A percentile compares a stretch with the other conserved stretches of the same genome.
Evolutionary conservation across 2,888 invertebrate genomes (phyloP).

Genomic region (Campaea margaritaria): DNA sequence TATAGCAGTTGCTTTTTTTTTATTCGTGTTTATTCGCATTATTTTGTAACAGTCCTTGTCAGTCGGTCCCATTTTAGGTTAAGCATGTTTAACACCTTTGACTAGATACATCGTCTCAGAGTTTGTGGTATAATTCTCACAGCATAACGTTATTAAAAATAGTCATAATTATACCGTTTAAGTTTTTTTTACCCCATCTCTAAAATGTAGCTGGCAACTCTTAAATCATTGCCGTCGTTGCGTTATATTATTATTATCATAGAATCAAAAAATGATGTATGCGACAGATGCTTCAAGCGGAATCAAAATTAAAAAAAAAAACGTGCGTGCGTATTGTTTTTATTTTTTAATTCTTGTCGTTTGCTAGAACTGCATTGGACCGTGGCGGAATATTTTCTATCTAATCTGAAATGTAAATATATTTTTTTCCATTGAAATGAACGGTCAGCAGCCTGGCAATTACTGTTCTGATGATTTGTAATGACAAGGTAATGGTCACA

Average conservation of each 20-base stretch:
- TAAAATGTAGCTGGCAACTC: too few relatives aligned
- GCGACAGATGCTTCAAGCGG: constrained; percentile 25
- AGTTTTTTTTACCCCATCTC: too few relatives aligned
- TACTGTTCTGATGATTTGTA: constrained; percentile 47
- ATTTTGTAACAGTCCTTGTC: too few relatives aligned
- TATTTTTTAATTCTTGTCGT: constrained; percentile 30
- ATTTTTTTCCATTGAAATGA: constrained; percentile 20
- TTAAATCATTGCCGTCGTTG: too few relatives aligned
- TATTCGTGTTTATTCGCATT: too few relatives aligned
- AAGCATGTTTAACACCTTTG: too few relatives aligned
- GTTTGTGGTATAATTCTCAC: too few relatives aligned
- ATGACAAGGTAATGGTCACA: constrained; percentile 29
- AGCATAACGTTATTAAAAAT: too few relatives aligned
- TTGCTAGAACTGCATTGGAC: constrained; percentile 39
- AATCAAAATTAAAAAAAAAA: constrained; percentile 23
- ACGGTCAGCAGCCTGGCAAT: constrained; percentile 49
- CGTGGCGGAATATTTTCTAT: constrained; percentile 54
- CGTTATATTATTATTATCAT: neutral
- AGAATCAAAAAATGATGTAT: constrained; percentile 25
- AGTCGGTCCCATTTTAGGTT: too few relatives aligned
- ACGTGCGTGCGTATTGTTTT: constrained; percentile 30
- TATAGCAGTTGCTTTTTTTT: too few relatives aligned
- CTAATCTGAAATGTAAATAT: constrained; percentile 59
- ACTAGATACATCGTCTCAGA: too few relatives aligned
- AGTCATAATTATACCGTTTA: too few relatives aligned